phyloP scores from a whole-genome alignment of 2,888 invertebrate genomes.

The Xestoiulus laeticollis region DNA sequence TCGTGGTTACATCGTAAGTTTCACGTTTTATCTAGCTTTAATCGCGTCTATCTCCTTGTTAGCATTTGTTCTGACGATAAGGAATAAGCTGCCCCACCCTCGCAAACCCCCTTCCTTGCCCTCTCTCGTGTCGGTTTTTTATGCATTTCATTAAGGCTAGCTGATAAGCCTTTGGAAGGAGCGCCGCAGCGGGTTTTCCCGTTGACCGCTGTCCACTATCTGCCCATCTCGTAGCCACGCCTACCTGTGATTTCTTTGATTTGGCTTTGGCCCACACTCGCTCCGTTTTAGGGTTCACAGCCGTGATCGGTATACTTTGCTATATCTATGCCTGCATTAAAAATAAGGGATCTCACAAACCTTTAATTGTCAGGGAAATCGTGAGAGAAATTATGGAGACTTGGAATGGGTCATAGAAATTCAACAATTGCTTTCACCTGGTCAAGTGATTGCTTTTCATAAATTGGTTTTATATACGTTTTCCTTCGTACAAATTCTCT shows the following conservation, averaged over 20 bases:
- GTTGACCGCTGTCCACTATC: neutral
- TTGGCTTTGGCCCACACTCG: neutral
- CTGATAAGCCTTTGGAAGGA: neutral
- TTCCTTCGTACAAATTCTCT: too few species aligned
- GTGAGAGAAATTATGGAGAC: too few species aligned
- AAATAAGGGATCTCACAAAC: too few species aligned
- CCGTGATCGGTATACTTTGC: too few species aligned
- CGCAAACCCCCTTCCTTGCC: neutral
- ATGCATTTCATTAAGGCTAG: neutral
- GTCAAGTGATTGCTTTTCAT: too few species aligned
- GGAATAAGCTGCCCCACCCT: neutral
- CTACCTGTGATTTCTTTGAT: neutral
- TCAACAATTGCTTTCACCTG: too few species aligned
- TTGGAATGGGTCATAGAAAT: too few species aligned
- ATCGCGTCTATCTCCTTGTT: neutral
- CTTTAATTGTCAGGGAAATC: too few species aligned
- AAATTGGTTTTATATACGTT: too few species aligned
- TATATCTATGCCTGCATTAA: too few species aligned
- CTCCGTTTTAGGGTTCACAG: neutral
- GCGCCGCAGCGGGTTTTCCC: neutral
- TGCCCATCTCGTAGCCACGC: neutral
- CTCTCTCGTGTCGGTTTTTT: neutral
- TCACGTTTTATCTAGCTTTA: neutral
- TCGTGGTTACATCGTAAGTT: conserved; percentile 56
- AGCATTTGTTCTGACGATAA: neutral